Evolutionary conservation across 2,888 invertebrate genomes (phyloP), one percentile per base, ranked within the genome.

Genomic region (Acrobeloides nanus): DNA sequence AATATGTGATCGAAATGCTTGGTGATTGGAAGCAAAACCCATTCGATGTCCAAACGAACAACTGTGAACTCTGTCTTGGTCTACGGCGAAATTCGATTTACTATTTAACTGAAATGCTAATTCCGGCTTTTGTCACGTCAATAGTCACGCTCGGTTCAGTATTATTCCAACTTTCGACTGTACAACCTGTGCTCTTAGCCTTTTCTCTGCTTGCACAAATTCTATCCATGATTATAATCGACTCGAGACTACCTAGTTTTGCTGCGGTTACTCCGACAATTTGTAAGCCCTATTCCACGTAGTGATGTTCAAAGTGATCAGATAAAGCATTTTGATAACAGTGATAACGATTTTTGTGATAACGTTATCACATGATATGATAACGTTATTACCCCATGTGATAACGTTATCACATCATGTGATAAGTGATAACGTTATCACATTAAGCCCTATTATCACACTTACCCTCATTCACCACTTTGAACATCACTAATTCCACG

Each of bases 1-100:
- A 62, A 33, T 68, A 62, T 49, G 60, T 62, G 1, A 32, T 71
- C 17, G 61, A 69, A 46, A 57, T 72, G 15, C 60, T 72, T 7
- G 62, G 63, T 8, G 70, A 73, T 46, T 73, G 72, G 60, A 51
- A 59, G 17, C 54, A 58, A 24, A 72, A 73, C 55, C 73, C 73
- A 15, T 73, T 68, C 52, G 74, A 71, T 42, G 56, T 73, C 8
- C 58, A 69, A 47, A 65, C 68, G 4, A 69, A 61, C 44, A 69
- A 73, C 48, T 61, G 64, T 29, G 68, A 73, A 38, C 45, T 73
- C 3, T 72, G 72, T 48, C 43, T 73, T 5, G 49, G 53, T 1
- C 35, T 73, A 21, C 46, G 56, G 37, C 60, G 67, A 24, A 66
- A 69, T 37, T 62, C 70, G 7, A 65, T 69, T 37, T 74, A 65